These are phyloP conservation scores for Lordiphosa clarofinis DNA, from an alignment of 1,140 invertebrate genomes.

Conservation along the genomic window DNA sequence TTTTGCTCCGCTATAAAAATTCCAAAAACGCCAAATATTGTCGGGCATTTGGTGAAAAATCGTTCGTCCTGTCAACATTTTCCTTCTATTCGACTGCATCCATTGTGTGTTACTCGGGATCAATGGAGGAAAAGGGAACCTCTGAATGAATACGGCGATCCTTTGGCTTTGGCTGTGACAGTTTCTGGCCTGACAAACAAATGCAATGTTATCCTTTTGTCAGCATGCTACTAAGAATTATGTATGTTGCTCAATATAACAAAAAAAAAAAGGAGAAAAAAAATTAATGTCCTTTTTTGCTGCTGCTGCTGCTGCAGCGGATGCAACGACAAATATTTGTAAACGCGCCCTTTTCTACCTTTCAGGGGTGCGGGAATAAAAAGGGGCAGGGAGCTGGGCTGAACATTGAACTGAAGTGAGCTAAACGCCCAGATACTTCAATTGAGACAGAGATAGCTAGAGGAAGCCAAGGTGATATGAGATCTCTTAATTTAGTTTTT, in stretches of 20 bases:
- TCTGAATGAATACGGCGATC: constrained; percentile 39
- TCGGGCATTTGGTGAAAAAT: constrained; percentile 13
- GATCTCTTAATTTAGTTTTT: no score
- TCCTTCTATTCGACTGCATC: constrained; percentile 45
- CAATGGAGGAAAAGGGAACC: constrained; percentile 37
- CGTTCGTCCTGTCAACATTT: constrained; percentile 16
- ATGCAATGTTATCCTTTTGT: constrained; percentile 58
- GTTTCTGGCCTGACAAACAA: constrained; percentile 50
- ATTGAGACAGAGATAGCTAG: no score
- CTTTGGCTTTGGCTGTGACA: constrained; percentile 35
- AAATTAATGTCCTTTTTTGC: constrained; percentile 47
- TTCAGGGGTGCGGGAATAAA: background rate
- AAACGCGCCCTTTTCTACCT: constrained; percentile 51
- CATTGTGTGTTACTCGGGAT: constrained; percentile 39
- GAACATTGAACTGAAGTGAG: no score
- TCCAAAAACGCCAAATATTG: constrained; percentile 11
- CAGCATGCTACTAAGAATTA: constrained; percentile 57
- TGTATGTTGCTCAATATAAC: constrained; percentile 31
- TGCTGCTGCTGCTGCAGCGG: constrained; percentile 23
- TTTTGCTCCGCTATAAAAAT: constrained; percentile 15
- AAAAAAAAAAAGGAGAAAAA: constrained; percentile 24
- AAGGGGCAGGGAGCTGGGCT: background rate
- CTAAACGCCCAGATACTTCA: no score
- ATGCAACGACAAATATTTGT: constrained; percentile 63
- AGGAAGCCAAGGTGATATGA: no score